A percentile compares a stretch with the other conserved stretches of the same genome.
phyloP scores from a whole-genome alignment of 2,888 invertebrate species.

The Anagyrus pseudococci region DNA sequence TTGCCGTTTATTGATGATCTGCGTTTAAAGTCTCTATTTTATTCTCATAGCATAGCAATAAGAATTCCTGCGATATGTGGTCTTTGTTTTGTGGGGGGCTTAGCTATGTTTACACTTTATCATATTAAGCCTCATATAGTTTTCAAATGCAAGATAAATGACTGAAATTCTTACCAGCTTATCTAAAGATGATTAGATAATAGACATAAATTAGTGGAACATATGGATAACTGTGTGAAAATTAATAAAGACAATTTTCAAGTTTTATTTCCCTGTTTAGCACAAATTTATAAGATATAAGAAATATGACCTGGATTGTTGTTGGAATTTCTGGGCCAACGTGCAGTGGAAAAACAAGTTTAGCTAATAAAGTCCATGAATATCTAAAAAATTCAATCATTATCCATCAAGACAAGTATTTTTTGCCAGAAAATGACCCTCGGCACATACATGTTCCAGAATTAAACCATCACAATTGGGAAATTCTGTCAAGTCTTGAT shows the following conservation, averaged over 20 bases:
- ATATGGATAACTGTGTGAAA: background rate
- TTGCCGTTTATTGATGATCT: slow-evolving; percentile 72
- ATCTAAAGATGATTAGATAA: background rate
- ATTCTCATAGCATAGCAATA: slow-evolving; percentile 62
- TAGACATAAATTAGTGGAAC: background rate
- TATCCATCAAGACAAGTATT: slow-evolving; percentile 81
- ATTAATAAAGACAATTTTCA: background rate
- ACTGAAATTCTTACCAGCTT: background rate
- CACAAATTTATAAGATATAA: background rate
- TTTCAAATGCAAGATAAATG: slow-evolving; percentile 30
- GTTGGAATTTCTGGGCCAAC: slow-evolving; percentile 82
- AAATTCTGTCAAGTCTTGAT: slow-evolving; percentile 74
- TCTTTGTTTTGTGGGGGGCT: slow-evolving; percentile 70
- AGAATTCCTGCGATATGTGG: slow-evolving; percentile 69
- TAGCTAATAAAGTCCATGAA: slow-evolving; percentile 67
- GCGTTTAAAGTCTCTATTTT: slow-evolving; percentile 63
- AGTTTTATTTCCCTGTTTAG: background rate
- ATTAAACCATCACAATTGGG: slow-evolving; percentile 79
- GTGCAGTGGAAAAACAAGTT: slow-evolving; percentile 83
- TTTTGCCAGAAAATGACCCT: slow-evolving; percentile 71
- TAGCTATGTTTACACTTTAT: slow-evolving; percentile 70
- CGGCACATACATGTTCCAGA: slow-evolving; percentile 70
- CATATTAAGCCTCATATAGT: slow-evolving; percentile 60
- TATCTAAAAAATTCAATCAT: slow-evolving; percentile 61
- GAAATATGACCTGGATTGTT: slow-evolving; percentile 65